Base-by-base conservation (phyloP, 2,888 invertebrate species). In the Noctua janthina region DNA sequence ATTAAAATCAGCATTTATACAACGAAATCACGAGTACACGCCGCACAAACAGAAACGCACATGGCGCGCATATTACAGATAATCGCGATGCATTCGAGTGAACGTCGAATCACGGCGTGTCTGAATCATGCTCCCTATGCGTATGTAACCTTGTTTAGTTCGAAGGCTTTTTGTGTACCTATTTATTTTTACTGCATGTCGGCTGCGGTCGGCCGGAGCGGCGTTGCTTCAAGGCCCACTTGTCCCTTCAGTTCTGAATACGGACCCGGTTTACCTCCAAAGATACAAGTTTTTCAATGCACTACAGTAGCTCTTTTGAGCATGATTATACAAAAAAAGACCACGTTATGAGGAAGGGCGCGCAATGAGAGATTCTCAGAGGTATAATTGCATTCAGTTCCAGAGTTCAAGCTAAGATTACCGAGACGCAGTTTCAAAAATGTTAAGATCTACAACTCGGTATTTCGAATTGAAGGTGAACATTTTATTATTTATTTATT, bases 261-360 rank as follows among this genome's bases (percentile, higher is more conserved):
- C 88, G 89, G 89, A 93, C 93, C 95, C 92, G 87, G 95, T 95
- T 96, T 89, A 91, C 95, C 95, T 95, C 93, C 91, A 94, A 93
- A 93, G 87, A 91, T 92, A 92, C 94, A 91, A 91, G 93, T 92
- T 92, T 91, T 90, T 87, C 87, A 90, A 90, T 92, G 89, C 85
- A 91, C 80, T 83, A 86, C 88, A 87, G 90, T 89, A 84, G 89
- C 90, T 83, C 85, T 78, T 86, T 87, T 86, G 84, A 79, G 66
- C 17, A 69, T 43, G 43, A 88, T 79, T 82, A 87, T 73, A 84
- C 91, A 91, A 92, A 91, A 91, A 90, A 91, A 87, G 85, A 83
- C 81, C 78, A 73, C 76, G 89, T 85, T 91, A 93, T 92, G 90
- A 94, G 93, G 93, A 95, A 94, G 93, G 90, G 90, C 89, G 76